Conservation (phyloP, 1,140 invertebrate species). For the Coboldia fuscipes region DNA sequence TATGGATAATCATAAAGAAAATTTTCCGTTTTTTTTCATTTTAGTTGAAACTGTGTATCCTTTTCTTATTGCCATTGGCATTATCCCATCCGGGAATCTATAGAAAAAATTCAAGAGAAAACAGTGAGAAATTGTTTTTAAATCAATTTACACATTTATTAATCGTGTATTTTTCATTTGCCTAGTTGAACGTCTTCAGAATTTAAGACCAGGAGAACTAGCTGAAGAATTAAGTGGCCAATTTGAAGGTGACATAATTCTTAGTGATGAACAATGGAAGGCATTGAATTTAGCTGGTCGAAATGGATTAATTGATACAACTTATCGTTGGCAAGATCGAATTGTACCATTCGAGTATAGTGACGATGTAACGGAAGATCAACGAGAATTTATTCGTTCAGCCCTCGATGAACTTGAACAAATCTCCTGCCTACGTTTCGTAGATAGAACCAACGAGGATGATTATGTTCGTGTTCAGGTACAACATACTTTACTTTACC, state of each 20-base stretch:
- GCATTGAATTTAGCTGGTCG: slow-evolving; percentile 7
- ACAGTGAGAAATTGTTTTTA: no score
- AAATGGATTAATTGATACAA: slow-evolving; percentile 30
- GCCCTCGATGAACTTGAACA: not conserved
- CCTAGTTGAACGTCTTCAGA: no score
- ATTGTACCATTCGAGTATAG: slow-evolving; percentile 33
- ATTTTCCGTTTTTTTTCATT: no score
- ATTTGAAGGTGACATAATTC: slow-evolving; percentile 22
- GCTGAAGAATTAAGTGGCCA: slow-evolving; percentile 21
- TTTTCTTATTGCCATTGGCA: no score
- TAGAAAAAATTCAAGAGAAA: no score
- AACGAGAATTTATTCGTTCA: not conserved
- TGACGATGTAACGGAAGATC: slow-evolving; percentile 18
- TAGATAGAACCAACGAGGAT: not conserved
- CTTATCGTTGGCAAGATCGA: slow-evolving; percentile 31
- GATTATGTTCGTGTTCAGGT: not conserved
- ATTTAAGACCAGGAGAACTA: not conserved
- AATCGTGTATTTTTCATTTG: no score
- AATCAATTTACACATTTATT: no score
- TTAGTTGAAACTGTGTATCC: no score
- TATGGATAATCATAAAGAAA: no score
- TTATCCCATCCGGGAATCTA: no score
- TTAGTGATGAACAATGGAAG: slow-evolving; percentile 16
- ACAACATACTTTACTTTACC: not conserved
- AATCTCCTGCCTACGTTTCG: slow-evolving; percentile 1